These are phyloP conservation scores for Cerastoderma edule DNA, from an alignment of 2,888 invertebrate genomes.

Conservation along the genomic window DNA sequence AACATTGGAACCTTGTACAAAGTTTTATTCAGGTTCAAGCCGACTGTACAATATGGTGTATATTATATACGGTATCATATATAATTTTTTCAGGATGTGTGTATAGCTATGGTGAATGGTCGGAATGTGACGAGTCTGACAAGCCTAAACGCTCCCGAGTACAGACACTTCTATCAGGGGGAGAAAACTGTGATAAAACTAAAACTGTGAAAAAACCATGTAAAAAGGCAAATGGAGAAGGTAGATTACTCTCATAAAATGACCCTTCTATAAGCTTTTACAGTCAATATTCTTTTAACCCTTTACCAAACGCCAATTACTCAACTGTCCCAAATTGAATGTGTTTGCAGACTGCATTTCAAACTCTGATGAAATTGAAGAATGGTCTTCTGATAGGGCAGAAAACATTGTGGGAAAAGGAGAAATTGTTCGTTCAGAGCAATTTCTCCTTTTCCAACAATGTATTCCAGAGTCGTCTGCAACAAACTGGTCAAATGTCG, in stretches of 20 bases:
- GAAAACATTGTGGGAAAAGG: constrained; percentile 8
- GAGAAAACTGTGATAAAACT: constrained; percentile 65
- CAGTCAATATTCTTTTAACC: too few species aligned
- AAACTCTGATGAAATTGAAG: neutral
- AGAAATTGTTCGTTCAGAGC: neutral
- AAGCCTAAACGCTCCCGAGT: constrained; percentile 63
- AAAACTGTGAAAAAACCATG: constrained; percentile 69
- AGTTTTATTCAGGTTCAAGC: too few species aligned
- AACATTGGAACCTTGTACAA: too few species aligned
- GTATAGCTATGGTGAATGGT: constrained; percentile 71
- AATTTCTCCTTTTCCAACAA: too few species aligned
- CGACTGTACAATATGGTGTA: too few species aligned
- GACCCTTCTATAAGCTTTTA: neutral
- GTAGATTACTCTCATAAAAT: constrained; percentile 41
- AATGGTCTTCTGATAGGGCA: neutral
- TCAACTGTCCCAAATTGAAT: too few species aligned
- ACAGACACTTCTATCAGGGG: constrained; percentile 66
- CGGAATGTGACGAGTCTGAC: constrained; percentile 67
- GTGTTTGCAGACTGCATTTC: neutral
- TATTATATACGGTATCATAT: too few species aligned
- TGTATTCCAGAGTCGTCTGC: too few species aligned
- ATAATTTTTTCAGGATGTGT: constrained; percentile 66
- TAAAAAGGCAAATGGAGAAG: constrained; percentile 69
- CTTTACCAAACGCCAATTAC: too few species aligned
- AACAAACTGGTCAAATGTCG: too few species aligned